A percentile compares a stretch with the other conserved stretches of the same genome.
phyloP scores from a whole-genome alignment of 1,140 invertebrate genomes.

The Eupristina koningsbergeri region DNA sequence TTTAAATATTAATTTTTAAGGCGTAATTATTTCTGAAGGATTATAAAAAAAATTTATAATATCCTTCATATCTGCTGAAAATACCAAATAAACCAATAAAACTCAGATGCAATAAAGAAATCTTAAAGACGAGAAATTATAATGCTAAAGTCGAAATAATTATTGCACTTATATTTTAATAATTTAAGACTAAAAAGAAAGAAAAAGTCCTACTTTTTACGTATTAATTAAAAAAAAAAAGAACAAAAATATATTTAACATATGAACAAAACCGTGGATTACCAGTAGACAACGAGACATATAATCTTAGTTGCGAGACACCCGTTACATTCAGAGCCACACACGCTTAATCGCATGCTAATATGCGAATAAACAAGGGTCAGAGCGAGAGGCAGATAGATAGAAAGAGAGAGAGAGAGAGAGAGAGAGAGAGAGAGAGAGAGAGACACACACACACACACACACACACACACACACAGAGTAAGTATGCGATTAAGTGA shows the following conservation, averaged over 20 bases:
- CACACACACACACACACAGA: too few species aligned
- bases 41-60: background rate
- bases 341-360: slow-evolving; percentile 19
- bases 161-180: background rate
- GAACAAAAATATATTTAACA: background rate
- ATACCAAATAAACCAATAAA: background rate
- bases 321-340: background rate
- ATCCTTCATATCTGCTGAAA: background rate
- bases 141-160: background rate
- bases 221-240: background rate
- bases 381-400: background rate
- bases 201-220: background rate
- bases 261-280: too few species aligned
- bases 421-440: too few species aligned
- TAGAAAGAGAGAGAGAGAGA: background rate
- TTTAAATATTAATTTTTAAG: background rate
- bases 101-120: background rate
- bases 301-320: background rate
- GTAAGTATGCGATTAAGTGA: background rate
- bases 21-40: background rate
- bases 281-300: too few species aligned
- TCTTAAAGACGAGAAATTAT: background rate
- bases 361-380: background rate
- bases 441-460: too few species aligned
- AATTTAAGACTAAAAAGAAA: background rate